phyloP scores from a whole-genome alignment of 1,140 invertebrate species.

The Drosophila rhopaloa region DNA sequence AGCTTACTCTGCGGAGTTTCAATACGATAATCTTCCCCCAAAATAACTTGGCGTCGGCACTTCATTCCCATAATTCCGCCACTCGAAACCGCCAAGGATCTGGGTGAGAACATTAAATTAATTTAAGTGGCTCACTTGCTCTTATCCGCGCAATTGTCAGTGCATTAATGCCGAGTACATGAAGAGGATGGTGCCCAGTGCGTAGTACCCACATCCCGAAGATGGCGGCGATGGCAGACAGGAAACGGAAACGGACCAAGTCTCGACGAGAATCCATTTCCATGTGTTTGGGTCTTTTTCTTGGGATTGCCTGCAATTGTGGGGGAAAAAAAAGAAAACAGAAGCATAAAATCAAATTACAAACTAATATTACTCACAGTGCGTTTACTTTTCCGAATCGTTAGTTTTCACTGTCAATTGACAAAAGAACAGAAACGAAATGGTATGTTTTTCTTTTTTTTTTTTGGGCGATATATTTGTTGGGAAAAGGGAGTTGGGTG shows the following conservation, averaged over 20 bases:
- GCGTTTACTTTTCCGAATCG: conserved; percentile 81
- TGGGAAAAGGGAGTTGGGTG: neutral
- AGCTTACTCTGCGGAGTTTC: neutral
- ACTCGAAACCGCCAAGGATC: conserved; percentile 29
- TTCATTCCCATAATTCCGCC: conserved; percentile 32
- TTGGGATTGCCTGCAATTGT: conserved; percentile 59
- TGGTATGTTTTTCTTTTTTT: conserved; percentile 19
- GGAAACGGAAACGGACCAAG: conserved; percentile 48
- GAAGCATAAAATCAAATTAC: conserved; percentile 80
- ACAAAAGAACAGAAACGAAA: conserved; percentile 56
- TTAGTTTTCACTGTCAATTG: conserved; percentile 83
- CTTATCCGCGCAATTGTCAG: conserved; percentile 68
- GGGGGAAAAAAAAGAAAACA: conserved; percentile 31
- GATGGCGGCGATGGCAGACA: conserved; percentile 20
- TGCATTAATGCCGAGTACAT: conserved; percentile 61
- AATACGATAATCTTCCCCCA: conserved; percentile 1
- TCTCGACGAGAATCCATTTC: conserved; percentile 21
- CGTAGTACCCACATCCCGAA: neutral
- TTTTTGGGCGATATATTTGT: conserved; percentile 5
- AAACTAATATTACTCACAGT: conserved; percentile 83
- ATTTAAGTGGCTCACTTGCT: conserved; percentile 68
- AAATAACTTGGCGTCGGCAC: conserved; percentile 16
- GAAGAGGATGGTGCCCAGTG: neutral
- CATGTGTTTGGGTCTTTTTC: neutral
- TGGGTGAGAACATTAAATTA: conserved; percentile 62